Evolutionary conservation across 2,888 invertebrate genomes (phyloP).

Genomic region (Subacronicta megacephala): DNA sequence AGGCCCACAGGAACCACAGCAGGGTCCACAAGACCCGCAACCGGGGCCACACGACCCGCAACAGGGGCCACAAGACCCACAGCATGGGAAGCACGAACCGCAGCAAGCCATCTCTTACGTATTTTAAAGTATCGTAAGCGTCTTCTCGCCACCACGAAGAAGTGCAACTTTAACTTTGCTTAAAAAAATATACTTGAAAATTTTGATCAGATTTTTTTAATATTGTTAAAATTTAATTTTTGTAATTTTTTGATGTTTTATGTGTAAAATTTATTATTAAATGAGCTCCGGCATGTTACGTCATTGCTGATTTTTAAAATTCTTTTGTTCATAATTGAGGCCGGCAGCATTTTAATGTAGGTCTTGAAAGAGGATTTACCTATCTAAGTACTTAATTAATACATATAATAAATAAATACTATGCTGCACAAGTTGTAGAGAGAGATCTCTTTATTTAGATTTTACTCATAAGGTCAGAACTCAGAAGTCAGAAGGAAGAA

Average conservation of each 20-base stretch:
- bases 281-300: conserved; percentile 10
- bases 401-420: no score
- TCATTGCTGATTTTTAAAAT: conserved; percentile 13
- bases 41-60: conserved; percentile 52
- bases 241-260: conserved; percentile 20
- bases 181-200: conserved; percentile 2
- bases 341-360: neutral
- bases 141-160: conserved; percentile 5
- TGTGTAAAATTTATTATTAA: conserved; percentile 15
- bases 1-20: conserved; percentile 7
- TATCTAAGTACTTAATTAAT: no score
- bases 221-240: conserved; percentile 14
- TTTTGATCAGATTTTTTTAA: conserved; percentile 14
- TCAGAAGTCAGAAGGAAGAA: no score
- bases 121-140: conserved; percentile 9
- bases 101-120: conserved; percentile 31
- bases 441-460: no score
- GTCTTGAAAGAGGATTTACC: neutral
- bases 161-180: neutral
- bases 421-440: no score
- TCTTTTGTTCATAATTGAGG: neutral
- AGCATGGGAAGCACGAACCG: conserved; percentile 20
- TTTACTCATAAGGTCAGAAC: no score
- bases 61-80: conserved; percentile 12
- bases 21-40: conserved; percentile 36